Evolutionary conservation across 1,140 invertebrate genomes (phyloP).

Genomic region (Caenorhabditis remanei): DNA sequence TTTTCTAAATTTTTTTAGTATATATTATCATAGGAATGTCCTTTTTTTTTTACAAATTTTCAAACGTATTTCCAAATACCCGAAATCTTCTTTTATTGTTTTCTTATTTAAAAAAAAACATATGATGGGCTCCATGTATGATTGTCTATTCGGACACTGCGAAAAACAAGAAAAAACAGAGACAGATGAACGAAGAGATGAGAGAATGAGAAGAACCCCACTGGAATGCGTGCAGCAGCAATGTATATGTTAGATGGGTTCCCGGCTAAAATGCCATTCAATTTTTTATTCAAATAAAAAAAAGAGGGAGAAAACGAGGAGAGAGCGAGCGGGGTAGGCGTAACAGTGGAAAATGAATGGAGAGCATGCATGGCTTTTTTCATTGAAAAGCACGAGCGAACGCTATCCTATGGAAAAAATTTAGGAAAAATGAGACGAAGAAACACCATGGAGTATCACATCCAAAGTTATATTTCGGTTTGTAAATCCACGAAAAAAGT

Average conservation of each 20-base stretch:
- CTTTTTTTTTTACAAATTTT: too few species aligned
- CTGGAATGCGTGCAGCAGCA: conserved; percentile 44
- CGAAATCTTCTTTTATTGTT: too few species aligned
- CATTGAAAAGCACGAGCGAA: conserved; percentile 12
- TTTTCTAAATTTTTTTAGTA: too few species aligned
- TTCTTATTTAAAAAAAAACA: too few species aligned
- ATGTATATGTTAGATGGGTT: neutral
- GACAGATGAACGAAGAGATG: neutral
- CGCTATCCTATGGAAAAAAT: neutral
- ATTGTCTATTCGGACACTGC: too few species aligned
- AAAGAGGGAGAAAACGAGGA: conserved; percentile 21
- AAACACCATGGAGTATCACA: too few species aligned
- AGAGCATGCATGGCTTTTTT: conserved; percentile 24
- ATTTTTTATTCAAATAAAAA: conserved; percentile 56
- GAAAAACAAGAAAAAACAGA: neutral
- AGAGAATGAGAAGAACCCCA: neutral
- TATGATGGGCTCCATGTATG: too few species aligned
- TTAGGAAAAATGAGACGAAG: too few species aligned
- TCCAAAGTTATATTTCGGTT: too few species aligned
- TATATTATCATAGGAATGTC: too few species aligned
- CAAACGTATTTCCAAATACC: too few species aligned
- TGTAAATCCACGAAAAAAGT: too few species aligned
- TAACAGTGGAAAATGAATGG: neutral
- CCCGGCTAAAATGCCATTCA: conserved; percentile 42
- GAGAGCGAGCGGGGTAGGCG: neutral